Evolutionary conservation across 2,113 vertebrate species (phyloP).

Genomic region (Prionailurus bengalensis): DNA sequence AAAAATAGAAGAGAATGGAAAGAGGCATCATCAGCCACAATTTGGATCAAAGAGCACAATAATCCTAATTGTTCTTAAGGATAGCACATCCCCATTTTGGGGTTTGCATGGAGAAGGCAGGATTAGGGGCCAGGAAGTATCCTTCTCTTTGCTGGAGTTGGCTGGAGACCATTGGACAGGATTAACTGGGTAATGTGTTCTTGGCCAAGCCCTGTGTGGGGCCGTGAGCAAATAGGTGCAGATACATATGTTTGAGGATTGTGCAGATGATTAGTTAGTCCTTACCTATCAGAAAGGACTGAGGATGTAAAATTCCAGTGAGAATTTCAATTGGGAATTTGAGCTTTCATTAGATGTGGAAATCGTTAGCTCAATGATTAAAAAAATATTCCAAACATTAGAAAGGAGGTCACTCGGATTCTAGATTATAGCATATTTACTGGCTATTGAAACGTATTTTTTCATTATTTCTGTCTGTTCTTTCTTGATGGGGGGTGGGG

Average conservation of each 20-base stretch:
- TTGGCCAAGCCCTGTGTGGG: neutral
- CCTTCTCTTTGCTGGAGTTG: neutral
- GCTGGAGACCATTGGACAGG: neutral
- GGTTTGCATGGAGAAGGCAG: neutral
- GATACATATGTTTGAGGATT: neutral
- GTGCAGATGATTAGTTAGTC: neutral
- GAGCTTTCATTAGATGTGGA: slow-evolving; percentile 17
- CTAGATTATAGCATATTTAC: neutral
- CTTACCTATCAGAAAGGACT: neutral
- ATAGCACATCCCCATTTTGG: neutral
- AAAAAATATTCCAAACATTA: neutral
- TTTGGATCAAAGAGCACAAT: neutral
- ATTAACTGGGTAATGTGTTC: neutral
- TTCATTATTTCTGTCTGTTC: neutral
- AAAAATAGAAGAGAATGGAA: neutral
- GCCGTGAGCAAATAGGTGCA: neutral
- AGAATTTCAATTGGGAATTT: neutral
- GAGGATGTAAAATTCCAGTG: neutral
- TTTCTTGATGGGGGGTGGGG: neutral
- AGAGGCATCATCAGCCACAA: fast-evolving
- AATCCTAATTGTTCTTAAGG: neutral
- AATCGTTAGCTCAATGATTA: neutral
- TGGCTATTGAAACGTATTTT: slow-evolving; percentile 28
- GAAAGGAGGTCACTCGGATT: slow-evolving; percentile 14
- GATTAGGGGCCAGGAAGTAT: fast-evolving